Base-by-base conservation (phyloP, 2,113 vertebrate species). In the Rostratula benghalensis region DNA sequence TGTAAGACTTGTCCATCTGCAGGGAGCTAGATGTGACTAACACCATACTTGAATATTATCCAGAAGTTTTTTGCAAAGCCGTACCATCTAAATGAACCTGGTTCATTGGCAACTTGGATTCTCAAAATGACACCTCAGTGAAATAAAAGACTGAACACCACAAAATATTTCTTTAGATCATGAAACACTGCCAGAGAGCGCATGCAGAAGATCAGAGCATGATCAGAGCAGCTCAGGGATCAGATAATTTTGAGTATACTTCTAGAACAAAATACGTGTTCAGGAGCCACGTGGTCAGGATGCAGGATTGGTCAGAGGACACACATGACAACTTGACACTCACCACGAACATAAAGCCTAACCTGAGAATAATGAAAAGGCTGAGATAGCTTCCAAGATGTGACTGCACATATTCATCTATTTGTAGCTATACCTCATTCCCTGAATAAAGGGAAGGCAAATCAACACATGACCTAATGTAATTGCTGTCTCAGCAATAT, bases 51-150 rank as follows among this genome's bases (percentile, higher is more conserved):
- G 37, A 82, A 94, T 41, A 73, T 92, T 74, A 74, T 65, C 54
- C 46, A 50, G 48, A 85, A 73, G 17, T 30, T 57, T 9, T 75
- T 82, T 87, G 16, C 39, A 80, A 80, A 73, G 51, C 39, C 39
- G 17, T 65, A 75, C 50, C 59, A 77, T 21, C 21, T 90, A 67
- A 83, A 97, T 96, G 90, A 93, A 93, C 51, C 91, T 95, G 81
- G 90, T 91, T 92, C 96, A 86, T 91, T 89, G 70, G 73, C 64
- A 97, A 64, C 93, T 96, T 94, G 79, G 54, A 93, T 94, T 97
- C 93, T 94, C 83, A 90, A 95, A 97, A 93, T 80, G 65, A 95
- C 85, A 94, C 64, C 28, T 89, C 39, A 54, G 20, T 51, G 68
- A 75, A 31, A 77, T 8, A 63, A 43, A 89, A 87, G 90, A 93